A percentile compares a stretch with the other conserved stretches of the same genome.
Conservation (phyloP, 2,797 vertebrate genomes). For the Falco naumanni region DNA sequence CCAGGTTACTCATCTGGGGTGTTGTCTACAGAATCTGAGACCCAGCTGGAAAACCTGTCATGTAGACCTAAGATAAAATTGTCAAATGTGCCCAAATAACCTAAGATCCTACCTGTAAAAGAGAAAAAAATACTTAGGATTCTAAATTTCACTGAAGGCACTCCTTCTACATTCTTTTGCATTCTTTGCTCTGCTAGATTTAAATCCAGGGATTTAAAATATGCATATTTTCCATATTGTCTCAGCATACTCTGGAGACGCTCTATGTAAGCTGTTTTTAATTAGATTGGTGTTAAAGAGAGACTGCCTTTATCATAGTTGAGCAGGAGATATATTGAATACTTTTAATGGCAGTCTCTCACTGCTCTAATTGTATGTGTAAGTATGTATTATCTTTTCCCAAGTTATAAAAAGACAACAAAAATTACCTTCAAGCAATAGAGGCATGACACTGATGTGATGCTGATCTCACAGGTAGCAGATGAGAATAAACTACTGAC, state of each 20-base stretch:
- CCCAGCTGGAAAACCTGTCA: not conserved
- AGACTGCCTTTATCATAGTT: not conserved
- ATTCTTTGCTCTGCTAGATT: not conserved
- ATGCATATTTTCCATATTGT: not conserved
- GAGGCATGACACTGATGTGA: not conserved
- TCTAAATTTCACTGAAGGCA: not conserved
- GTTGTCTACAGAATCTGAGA: not conserved
- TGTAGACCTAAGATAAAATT: not conserved
- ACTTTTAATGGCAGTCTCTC: not conserved
- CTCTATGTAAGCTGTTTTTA: slow-evolving; percentile 13
- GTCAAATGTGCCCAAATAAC: not conserved
- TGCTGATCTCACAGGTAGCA: not conserved
- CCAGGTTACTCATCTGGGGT: not conserved
- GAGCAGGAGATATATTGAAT: not conserved
- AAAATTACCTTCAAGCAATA: not conserved
- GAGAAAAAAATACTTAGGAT: not conserved
- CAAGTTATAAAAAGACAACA: not conserved
- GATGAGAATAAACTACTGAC: not conserved
- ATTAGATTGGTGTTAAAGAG: slow-evolving; percentile 22
- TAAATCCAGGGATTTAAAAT: slow-evolving; percentile 18
- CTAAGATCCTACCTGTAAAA: not conserved
- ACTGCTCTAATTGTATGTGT: not conserved
- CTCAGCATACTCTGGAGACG: not conserved
- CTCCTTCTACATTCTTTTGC: not conserved
- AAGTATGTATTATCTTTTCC: slow-evolving; percentile 1